These are phyloP conservation scores for Oryctolagus cuniculus DNA, from an alignment of 2,113 vertebrate species.

Conservation along the genomic window DNA sequence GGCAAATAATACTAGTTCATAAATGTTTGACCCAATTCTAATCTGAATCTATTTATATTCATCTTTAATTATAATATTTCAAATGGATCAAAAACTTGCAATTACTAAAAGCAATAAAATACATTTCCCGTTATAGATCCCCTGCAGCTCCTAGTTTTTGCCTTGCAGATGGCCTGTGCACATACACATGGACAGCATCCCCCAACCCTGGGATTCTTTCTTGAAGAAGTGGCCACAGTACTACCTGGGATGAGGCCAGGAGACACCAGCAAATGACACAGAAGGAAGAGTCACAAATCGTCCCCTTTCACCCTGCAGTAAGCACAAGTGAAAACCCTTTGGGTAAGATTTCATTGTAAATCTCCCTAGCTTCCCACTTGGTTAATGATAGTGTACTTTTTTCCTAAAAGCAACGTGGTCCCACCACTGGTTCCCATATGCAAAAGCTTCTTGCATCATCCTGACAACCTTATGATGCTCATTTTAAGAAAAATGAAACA, in stretches of 20 bases:
- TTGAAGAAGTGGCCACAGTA: neutral
- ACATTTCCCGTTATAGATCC: neutral
- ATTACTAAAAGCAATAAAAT: constrained; percentile 22
- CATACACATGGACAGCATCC: neutral
- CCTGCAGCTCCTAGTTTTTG: neutral
- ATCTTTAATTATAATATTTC: constrained; percentile 4
- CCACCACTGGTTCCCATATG: neutral
- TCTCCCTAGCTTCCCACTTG: neutral
- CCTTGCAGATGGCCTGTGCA: neutral
- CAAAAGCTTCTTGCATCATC: neutral
- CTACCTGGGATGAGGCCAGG: neutral
- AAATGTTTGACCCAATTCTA: constrained; percentile 22
- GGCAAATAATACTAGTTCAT: constrained; percentile 19
- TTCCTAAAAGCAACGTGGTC: neutral
- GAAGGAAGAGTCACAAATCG: neutral
- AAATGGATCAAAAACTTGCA: constrained; percentile 4
- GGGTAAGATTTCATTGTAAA: constrained; percentile 35
- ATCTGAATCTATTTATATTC: neutral
- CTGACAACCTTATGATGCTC: neutral
- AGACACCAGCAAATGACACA: neutral
- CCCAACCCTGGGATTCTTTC: neutral
- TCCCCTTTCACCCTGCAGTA: neutral
- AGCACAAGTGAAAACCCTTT: neutral
- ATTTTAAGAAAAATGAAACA: neutral
- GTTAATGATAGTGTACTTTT: neutral